A percentile compares a stretch with the other conserved stretches of the same genome.
Evolutionary conservation across 2,888 invertebrate genomes (phyloP).

Genomic region (Octodonta nipae): DNA sequence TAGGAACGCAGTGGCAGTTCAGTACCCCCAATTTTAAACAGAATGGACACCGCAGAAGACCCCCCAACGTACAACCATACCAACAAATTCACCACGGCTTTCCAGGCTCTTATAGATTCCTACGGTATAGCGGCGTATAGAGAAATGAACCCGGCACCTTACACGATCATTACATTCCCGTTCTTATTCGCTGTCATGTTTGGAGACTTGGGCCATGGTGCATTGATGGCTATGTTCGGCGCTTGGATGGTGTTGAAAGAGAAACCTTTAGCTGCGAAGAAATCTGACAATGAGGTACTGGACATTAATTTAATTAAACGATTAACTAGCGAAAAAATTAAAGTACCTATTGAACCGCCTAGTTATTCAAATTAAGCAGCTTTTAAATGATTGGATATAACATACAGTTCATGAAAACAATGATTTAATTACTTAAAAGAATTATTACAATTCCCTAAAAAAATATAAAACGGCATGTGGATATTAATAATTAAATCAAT

Average conservation of each 20-base stretch:
- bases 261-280: conserved; percentile 75
- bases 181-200: conserved; percentile 98
- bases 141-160: conserved; percentile 96
- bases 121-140: conserved; percentile 92
- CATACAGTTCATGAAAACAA: no score
- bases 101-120: conserved; percentile 88
- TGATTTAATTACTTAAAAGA: no score
- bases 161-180: conserved; percentile 93
- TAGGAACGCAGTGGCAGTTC: conserved; percentile 88
- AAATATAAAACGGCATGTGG: no score
- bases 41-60: conserved; percentile 76
- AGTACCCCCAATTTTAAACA: conserved; percentile 89
- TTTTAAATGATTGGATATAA: no score
- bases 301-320: no score
- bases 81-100: conserved; percentile 91
- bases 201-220: conserved; percentile 90
- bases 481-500: no score
- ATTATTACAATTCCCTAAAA: no score
- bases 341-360: no score
- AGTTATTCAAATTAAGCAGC: no score
- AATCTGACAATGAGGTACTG: conserved; percentile 80
- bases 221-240: conserved; percentile 82
- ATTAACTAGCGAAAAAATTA: no score
- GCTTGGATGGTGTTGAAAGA: conserved; percentile 92
- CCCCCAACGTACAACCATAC: conserved; percentile 93